Evolutionary conservation across 2,113 vertebrate species (phyloP).

Genomic region (Dinomys branickii): DNA sequence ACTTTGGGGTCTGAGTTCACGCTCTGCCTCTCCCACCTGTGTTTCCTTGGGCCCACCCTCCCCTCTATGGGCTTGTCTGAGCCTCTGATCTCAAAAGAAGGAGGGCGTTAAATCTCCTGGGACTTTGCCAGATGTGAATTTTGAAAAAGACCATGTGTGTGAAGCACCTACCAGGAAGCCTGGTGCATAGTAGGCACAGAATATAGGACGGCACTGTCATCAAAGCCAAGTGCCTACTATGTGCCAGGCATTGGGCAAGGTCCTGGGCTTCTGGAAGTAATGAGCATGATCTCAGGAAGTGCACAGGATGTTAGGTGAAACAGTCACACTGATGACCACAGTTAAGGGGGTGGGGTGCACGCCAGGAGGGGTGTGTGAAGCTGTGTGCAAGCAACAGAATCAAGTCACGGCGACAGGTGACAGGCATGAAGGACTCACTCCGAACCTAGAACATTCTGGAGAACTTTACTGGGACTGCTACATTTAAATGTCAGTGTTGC

Average conservation of each 20-base stretch:
- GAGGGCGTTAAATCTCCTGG: not conserved
- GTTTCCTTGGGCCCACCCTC: not conserved
- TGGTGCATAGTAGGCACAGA: not conserved
- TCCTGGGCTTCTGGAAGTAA: not conserved
- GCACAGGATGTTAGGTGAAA: not conserved
- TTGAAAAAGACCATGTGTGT: not conserved
- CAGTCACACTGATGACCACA: not conserved
- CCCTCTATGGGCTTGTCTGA: not conserved
- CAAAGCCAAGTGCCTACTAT: not conserved
- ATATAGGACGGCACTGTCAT: not conserved
- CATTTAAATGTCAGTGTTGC: not conserved
- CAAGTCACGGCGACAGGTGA: not conserved
- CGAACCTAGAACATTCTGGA: not conserved
- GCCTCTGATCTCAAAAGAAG: not conserved
- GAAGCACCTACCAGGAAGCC: not conserved
- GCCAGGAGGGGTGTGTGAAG: accelerated
- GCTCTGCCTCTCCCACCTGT: not conserved
- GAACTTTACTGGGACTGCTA: too few relatives aligned
- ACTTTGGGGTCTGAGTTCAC: not conserved
- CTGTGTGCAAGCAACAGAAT: not conserved
- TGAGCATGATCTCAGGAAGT: not conserved
- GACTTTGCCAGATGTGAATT: not conserved
- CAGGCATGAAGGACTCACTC: accelerated
- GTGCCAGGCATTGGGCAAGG: not conserved
- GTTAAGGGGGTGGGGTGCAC: not conserved